Conservation (phyloP, 1,140 invertebrate species). For the Temnothorax nylanderi region DNA sequence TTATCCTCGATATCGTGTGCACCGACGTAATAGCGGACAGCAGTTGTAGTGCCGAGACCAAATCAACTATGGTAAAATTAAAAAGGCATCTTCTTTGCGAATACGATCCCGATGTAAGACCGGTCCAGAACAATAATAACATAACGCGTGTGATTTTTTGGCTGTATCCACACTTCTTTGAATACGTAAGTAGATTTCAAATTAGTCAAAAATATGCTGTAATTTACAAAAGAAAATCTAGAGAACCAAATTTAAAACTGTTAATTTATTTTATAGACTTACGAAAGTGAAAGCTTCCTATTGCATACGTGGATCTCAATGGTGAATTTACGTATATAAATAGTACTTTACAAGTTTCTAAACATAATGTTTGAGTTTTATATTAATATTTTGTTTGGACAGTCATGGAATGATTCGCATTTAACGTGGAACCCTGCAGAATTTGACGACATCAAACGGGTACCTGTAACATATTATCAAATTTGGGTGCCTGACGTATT, state of each 20-base stretch:
- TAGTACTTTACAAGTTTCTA: background rate
- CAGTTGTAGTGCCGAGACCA: constrained; percentile 47
- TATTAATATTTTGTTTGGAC: constrained; percentile 20
- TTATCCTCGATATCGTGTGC: background rate
- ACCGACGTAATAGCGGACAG: background rate
- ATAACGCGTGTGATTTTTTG: background rate
- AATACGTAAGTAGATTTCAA: constrained; percentile 25
- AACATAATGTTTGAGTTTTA: background rate
- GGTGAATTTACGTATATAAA: background rate
- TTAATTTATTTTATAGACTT: background rate
- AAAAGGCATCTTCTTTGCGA: constrained; percentile 85
- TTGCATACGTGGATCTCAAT: constrained; percentile 35
- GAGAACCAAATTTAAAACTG: background rate
- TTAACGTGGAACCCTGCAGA: constrained; percentile 82
- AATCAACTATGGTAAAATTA: constrained; percentile 73
- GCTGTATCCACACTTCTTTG: background rate
- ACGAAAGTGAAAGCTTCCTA: background rate
- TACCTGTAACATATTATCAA: constrained; percentile 76
- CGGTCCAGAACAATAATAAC: constrained; percentile 77
- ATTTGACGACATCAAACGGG: constrained; percentile 73
- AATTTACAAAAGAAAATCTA: background rate
- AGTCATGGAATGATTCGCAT: constrained; percentile 84
- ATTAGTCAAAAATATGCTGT: background rate
- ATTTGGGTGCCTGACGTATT: constrained; percentile 85
- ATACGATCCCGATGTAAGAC: constrained; percentile 85